Evolutionary conservation across 2,797 vertebrate species (phyloP).

Genomic region (Alfaro cultratus): DNA sequence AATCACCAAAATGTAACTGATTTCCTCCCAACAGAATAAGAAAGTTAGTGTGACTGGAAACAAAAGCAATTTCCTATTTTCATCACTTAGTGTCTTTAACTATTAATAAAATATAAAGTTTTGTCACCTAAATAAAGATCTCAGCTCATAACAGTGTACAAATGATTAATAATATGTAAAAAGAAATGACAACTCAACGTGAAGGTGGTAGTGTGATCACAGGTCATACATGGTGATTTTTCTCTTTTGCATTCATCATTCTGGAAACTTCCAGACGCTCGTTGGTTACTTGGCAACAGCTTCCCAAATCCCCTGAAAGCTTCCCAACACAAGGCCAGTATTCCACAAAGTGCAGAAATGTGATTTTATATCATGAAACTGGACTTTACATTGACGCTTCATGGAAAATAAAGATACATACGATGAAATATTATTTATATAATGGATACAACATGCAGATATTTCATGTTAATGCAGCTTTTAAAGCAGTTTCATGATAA

Average conservation of each 20-base stretch:
- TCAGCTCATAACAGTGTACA: constrained; percentile 15
- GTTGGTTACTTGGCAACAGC: not conserved
- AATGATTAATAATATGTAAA: constrained; percentile 14
- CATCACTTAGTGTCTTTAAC: constrained; percentile 1
- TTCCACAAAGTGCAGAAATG: constrained; percentile 22
- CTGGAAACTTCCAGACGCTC: constrained; percentile 14
- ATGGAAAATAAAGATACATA: not conserved
- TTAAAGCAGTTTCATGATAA: not conserved
- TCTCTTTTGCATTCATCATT: constrained; percentile 25
- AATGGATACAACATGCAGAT: not conserved
- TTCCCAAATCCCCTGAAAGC: not conserved
- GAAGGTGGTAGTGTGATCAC: not conserved
- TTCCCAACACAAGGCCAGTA: not conserved
- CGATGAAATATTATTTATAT: not conserved
- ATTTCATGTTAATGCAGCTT: not conserved
- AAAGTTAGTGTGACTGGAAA: not conserved
- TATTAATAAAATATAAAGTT: not conserved
- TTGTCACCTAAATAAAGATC: constrained; percentile 7
- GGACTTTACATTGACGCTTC: not conserved
- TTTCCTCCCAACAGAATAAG: not conserved
- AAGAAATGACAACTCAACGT: not conserved
- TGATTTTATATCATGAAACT: not conserved
- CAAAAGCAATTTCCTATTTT: not conserved
- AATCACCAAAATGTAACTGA: not conserved
- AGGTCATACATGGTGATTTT: not conserved